Evolutionary conservation across 2,113 vertebrate genomes (phyloP).

Genomic region (Perca fluviatilis): DNA sequence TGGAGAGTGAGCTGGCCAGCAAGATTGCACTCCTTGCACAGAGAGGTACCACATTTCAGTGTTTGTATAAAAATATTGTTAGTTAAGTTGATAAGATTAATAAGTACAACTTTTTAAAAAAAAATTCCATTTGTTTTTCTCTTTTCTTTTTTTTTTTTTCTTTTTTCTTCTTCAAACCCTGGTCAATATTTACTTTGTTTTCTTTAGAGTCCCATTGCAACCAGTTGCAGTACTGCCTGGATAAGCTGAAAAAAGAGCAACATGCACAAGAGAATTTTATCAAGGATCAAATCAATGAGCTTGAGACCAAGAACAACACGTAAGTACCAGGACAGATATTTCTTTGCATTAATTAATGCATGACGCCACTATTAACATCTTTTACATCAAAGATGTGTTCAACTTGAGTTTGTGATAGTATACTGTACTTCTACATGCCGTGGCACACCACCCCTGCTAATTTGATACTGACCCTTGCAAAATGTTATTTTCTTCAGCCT

Average conservation of each 20-base stretch:
- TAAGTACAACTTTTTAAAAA: background rate
- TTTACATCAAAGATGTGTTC: background rate
- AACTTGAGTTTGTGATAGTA: background rate
- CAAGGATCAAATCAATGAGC: conserved; percentile 85
- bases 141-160: background rate
- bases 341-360: background rate
- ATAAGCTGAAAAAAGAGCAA: conserved; percentile 85
- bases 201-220: conserved; percentile 86
- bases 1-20: conserved; percentile 88
- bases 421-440: background rate
- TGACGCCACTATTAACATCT: background rate
- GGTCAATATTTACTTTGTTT: background rate
- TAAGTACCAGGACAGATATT: conserved; percentile 54
- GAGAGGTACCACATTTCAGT: conserved; percentile 82
- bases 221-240: conserved; percentile 88
- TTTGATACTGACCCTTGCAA: background rate
- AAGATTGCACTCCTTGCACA: conserved; percentile 83
- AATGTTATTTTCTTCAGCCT: background rate
- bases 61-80: background rate
- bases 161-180: background rate
- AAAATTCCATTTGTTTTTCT: no score
- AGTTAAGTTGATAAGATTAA: background rate
- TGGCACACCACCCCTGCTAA: background rate
- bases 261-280: conserved; percentile 81
- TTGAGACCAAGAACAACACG: conserved; percentile 88